These are phyloP conservation scores for Alethe diademata DNA, from an alignment of 2,113 vertebrate species.

Conservation along the genomic window DNA sequence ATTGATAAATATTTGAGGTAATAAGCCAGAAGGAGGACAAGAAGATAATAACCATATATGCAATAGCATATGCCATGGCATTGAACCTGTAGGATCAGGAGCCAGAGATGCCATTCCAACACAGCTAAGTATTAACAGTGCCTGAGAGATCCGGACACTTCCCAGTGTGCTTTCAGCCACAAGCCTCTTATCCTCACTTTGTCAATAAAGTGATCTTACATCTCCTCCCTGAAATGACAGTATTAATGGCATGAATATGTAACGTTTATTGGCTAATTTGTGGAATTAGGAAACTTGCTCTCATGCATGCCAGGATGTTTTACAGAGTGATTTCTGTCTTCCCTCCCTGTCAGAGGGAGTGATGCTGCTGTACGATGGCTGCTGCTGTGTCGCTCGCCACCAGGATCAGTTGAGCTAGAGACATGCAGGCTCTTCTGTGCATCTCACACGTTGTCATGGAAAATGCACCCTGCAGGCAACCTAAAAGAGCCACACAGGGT, in stretches of 20 bases:
- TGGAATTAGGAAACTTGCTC: background rate
- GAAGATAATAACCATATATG: background rate
- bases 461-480: background rate
- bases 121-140: background rate
- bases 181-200: background rate
- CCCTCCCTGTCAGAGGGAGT: background rate
- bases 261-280: background rate
- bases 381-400: fast-evolving
- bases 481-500: background rate
- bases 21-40: background rate
- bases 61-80: background rate
- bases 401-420: background rate
- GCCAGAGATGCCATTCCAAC: background rate
- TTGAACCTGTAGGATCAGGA: background rate
- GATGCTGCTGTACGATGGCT: fast-evolving
- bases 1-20: background rate
- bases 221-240: background rate
- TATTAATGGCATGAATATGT: background rate
- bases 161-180: background rate
- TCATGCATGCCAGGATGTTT: fast-evolving
- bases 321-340: background rate
- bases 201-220: fast-evolving
- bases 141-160: background rate
- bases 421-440: background rate
- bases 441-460: fast-evolving